Evolutionary conservation across 2,113 vertebrate species (phyloP), one percentile per base, ranked within the genome.

Genomic region (Sylvia atricapilla): DNA sequence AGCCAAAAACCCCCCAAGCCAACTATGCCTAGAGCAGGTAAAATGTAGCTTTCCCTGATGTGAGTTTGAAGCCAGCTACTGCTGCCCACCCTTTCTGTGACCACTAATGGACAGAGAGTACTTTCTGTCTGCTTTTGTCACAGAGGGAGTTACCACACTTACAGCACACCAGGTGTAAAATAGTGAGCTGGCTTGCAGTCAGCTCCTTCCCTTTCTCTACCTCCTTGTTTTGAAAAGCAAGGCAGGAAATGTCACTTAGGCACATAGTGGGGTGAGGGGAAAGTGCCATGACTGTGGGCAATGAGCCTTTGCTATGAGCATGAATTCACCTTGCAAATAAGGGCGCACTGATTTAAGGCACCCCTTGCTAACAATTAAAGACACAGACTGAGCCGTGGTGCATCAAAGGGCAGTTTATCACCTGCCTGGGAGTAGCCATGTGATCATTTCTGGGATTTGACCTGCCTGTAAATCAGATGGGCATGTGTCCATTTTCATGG

Each of bases 401-500:
- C 18, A 28, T 64, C 75, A 83, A 78, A 89, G 39, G 22, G 24
- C n/a, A 91, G 8, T 62, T 93, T 64, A 41, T 52, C 58, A 35
- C 14, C 74, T 46, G 49, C 31, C n/a, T 41, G 5, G 39, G 37
- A 37, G 33, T 7, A 72, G 20, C 46, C 53, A 39, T 23, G 59
- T 73, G 78, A 62, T 59, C 59, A 37, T 69, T 87, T 87, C 84
- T 91, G 82, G 59, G 30, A 53, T 91, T 63, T 95, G 55, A 93
- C 35, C 35, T 83, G 24, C 22, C 41, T 82, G 55, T 69, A 83
- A 84, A 97, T 95, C 94, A 90, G 84, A 96, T 95, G 78, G 91
- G 90, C 95, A 91, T 37, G 67, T 59, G 85, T 91, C 94, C 94
- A 89, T 94, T 80, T 25, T 77, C 79, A 62, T 63, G 17, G 64